Base-by-base conservation (phyloP, 2,113 vertebrate species). In the Pagrus major region DNA sequence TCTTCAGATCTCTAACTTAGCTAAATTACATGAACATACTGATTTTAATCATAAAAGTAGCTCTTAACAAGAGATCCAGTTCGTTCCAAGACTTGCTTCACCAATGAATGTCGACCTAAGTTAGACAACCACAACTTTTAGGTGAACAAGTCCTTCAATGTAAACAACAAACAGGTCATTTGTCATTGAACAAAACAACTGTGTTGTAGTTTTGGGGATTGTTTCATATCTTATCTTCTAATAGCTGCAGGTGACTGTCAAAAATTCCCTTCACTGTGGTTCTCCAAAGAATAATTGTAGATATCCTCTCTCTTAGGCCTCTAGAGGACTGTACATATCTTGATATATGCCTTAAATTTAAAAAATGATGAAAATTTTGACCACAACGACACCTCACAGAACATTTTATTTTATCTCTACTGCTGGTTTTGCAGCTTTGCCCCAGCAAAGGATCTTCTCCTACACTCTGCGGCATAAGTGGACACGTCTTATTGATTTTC, bases 401-500 rank as follows among this genome's bases (percentile, higher is more conserved):
- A 94, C 93, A 94, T 95, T 95, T 95, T 93, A 95, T 95, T 94
- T 96, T 96, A 95, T 95, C 92, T 94, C 92, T 91, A 81, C 91
- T 90, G 92, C 95, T 94, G 94, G 92, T 96, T 96, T 95, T 94
- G 94, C 91, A 89, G 95, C 93, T 95, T 94, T 95, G 94, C 93
- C 93, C 93, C 94, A 93, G 93, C 95, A 94, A 92, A 94, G 94
- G 94, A 94, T 96, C 94, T 94, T 95, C 94, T 95, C 94, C 91
- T 59, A 44, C 94, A 96, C 95, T 96, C 93, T 95, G 94, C 95
- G 93, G 95, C 96, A 96, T 95, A 97, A 97, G 97, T 97, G 96
- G 96, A 97, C 95, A 97, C 95, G 95, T 96, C 95, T 94, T 96
- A 98, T 97, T 96, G 97, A 98, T 98, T 98, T 97, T 96, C 96